Evolutionary conservation across 2,113 vertebrate genomes (phyloP).

Genomic region (Nicator chloris): DNA sequence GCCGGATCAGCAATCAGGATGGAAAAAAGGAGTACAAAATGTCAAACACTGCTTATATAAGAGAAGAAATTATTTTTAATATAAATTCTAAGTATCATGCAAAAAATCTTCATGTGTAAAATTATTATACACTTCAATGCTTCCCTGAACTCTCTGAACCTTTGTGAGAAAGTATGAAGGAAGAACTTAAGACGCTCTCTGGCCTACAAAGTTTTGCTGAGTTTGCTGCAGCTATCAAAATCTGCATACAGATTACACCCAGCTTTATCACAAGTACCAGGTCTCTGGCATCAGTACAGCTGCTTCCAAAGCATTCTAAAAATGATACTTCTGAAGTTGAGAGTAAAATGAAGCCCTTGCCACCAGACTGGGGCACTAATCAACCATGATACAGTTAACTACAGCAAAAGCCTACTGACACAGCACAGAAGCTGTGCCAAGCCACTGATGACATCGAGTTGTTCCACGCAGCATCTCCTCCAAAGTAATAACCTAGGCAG

Average conservation of each 20-base stretch:
- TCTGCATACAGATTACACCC: background rate
- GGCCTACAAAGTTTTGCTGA: background rate
- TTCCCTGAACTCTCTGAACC: background rate
- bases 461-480: background rate
- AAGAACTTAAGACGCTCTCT: background rate
- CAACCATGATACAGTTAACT: background rate
- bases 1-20: background rate
- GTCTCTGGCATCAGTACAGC: background rate
- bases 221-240: background rate
- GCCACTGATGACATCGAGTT: rapidly evolving
- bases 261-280: background rate
- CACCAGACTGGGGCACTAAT: background rate
- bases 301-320: background rate
- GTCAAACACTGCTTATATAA: background rate
- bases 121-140: background rate
- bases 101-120: background rate
- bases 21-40: background rate
- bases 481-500: background rate
- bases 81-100: background rate
- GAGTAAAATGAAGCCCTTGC: background rate
- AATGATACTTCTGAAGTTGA: background rate
- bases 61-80: background rate
- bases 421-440: background rate
- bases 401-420: background rate
- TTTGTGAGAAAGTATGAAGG: background rate